Conservation (phyloP, 2,888 invertebrate species). For the Drosophila kanekoi region DNA sequence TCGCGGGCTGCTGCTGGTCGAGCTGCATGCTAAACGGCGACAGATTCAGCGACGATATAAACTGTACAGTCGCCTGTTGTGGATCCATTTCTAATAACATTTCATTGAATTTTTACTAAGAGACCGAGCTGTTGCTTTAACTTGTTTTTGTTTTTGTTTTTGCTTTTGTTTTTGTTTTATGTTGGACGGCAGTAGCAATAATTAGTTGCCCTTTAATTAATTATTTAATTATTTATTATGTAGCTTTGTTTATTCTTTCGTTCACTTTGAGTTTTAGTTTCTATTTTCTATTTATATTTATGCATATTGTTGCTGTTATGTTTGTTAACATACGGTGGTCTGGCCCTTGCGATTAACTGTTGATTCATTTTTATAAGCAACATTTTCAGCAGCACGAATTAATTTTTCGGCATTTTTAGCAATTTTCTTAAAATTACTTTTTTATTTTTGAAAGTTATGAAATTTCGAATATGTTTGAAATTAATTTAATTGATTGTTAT, state of each 20-base stretch:
- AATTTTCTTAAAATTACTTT: neutral
- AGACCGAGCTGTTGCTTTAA: slow-evolving; percentile 22
- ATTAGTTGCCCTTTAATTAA: slow-evolving; percentile 17
- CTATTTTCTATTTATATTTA: slow-evolving; percentile 25
- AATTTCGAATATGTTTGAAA: neutral
- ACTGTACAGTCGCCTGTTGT: slow-evolving; percentile 91
- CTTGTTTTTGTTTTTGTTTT: slow-evolving; percentile 8
- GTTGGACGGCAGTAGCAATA: slow-evolving; percentile 22
- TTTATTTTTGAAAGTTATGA: neutral
- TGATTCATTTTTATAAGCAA: slow-evolving; percentile 51
- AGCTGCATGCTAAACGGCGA: slow-evolving; percentile 92
- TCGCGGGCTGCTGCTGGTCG: slow-evolving; percentile 87
- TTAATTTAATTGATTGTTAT: slow-evolving; percentile 1
- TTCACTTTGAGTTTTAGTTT: neutral
- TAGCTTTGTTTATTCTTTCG: slow-evolving; percentile 1
- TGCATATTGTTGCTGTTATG: slow-evolving; percentile 22
- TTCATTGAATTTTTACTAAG: slow-evolving; percentile 54
- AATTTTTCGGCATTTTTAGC: slow-evolving; percentile 9
- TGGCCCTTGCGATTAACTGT: slow-evolving; percentile 64
- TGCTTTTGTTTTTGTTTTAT: neutral
- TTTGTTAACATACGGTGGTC: slow-evolving; percentile 67
- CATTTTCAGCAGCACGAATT: slow-evolving; percentile 52
- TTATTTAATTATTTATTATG: slow-evolving; percentile 1
- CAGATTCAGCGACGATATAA: slow-evolving; percentile 95
- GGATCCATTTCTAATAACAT: slow-evolving; percentile 95